Percentiles rank a stretch among this genome's conserved stretches.
These are phyloP conservation scores for Exocentrus adspersus DNA, from an alignment of 2,888 invertebrate genomes.

Conservation along the genomic window DNA sequence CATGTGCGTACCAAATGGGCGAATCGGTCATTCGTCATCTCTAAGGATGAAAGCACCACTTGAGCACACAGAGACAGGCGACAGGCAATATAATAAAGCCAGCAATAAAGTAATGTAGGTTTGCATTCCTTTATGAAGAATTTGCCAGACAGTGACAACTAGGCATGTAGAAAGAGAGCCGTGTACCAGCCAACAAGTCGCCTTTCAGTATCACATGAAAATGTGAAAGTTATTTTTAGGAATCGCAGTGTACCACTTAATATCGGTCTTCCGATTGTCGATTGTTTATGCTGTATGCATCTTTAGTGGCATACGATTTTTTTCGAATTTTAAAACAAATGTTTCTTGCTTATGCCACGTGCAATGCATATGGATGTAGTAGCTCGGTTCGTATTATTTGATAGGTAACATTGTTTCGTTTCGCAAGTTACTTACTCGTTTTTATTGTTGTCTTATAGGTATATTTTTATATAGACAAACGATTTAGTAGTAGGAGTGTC, in stretches of 20 bases:
- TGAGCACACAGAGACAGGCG: too few species aligned
- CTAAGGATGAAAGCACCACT: conserved; percentile 18
- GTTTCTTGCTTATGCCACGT: too few species aligned
- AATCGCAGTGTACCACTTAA: conserved; percentile 8
- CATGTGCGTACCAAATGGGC: background rate
- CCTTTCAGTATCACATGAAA: conserved; percentile 24
- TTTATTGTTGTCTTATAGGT: background rate
- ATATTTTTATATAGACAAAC: background rate
- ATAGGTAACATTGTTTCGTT: too few species aligned
- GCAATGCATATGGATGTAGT: too few species aligned
- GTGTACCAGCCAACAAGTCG: conserved; percentile 21
- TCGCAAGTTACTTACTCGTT: too few species aligned
- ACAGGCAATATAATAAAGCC: too few species aligned
- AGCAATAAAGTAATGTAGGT: conserved; percentile 21
- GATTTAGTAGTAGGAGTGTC: background rate
- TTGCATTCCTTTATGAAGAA: conserved; percentile 26
- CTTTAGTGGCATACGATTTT: background rate
- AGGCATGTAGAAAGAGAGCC: conserved; percentile 8
- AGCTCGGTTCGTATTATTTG: too few species aligned
- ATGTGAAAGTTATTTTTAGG: conserved; percentile 27
- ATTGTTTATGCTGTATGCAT: background rate
- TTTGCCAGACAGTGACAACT: conserved; percentile 24
- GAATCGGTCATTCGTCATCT: conserved; percentile 15
- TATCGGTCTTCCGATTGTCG: conserved; percentile 4
- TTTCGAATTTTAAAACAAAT: background rate